Evolutionary conservation across 2,113 vertebrate genomes (phyloP).

Genomic region (Syngnathoides biaculeatus): DNA sequence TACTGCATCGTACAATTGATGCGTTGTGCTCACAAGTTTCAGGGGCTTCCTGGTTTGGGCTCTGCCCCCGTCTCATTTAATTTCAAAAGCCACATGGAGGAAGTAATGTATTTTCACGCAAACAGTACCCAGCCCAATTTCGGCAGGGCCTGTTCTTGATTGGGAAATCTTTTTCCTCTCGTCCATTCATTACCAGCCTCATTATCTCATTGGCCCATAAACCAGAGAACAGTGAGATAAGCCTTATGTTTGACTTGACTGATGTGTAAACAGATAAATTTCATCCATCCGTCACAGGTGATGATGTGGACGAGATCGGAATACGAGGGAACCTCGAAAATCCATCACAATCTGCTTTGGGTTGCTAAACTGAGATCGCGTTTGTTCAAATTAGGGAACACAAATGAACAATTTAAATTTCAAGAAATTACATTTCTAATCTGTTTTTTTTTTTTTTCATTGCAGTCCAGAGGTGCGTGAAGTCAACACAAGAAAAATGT

Average conservation of each 20-base stretch:
- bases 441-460: no score
- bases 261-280: slow-evolving; percentile 58
- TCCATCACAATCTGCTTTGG: not conserved
- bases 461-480: no score
- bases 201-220: slow-evolving; percentile 51
- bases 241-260: slow-evolving; percentile 37
- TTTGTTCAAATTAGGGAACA: not conserved
- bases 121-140: slow-evolving; percentile 33
- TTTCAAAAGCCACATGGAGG: slow-evolving; percentile 52
- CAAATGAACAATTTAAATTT: no score
- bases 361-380: not conserved
- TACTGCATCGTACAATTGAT: not conserved
- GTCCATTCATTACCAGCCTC: slow-evolving; percentile 52
- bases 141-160: slow-evolving; percentile 33
- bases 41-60: slow-evolving; percentile 1
- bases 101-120: slow-evolving; percentile 29
- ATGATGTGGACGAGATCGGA: not conserved
- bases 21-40: not conserved
- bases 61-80: slow-evolving; percentile 20
- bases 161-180: slow-evolving; percentile 51
- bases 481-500: no score
- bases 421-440: no score
- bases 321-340: not conserved
- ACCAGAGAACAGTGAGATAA: slow-evolving; percentile 56
- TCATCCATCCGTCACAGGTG: slow-evolving; percentile 36